Base-by-base conservation (phyloP, 2,113 vertebrate species). In the Lasiurus borealis region DNA sequence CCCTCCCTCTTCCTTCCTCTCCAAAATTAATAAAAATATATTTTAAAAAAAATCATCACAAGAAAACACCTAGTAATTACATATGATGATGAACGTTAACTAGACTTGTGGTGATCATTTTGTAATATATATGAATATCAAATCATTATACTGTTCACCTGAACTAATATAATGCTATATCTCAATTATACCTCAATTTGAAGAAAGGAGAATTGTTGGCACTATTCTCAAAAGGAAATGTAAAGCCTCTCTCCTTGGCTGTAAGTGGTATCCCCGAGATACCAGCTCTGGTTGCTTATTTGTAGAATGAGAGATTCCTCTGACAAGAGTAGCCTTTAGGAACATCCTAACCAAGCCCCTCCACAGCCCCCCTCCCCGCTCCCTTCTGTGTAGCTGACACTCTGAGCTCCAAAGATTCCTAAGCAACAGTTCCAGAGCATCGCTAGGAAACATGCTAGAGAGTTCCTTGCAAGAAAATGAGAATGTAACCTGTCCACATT, bases 311-410 rank as follows among this genome's bases (percentile, higher is more conserved):
- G 68, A 77, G 29, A 36, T 44, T 66, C n/a, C 68, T 90, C 21
- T 69, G 36, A 62, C 4, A 1, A 23, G 31, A 64, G 36, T 57
- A 46, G 48, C 3, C 21, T 85, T 94, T 31, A 82, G 21, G 68
- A 72, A 40, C 2, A 7, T 52, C 10, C 36, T 78, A 29, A 36
- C 14, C 9, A 16, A 54, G 15, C 0, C 23, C 19, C 34, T 40
- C 16, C 12, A 13, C 6, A 1, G 0, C 46, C 2, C 15, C 14
- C 5, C n/a, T 3, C 9, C 25, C 6, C 0, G 0, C 29, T 6
- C 23, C 1, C 27, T 48, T 46, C 34, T 27, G 9, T 29, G 18
- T 2, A 57, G 52, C 27, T 66, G 52, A 82, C 19, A 10, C 7
- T 66, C 72, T 59, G 57, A 71, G 36, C 5, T 12, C 16, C 59